phyloP scores from a whole-genome alignment of 2,113 vertebrate species.

The Atrichornis clamosus region DNA sequence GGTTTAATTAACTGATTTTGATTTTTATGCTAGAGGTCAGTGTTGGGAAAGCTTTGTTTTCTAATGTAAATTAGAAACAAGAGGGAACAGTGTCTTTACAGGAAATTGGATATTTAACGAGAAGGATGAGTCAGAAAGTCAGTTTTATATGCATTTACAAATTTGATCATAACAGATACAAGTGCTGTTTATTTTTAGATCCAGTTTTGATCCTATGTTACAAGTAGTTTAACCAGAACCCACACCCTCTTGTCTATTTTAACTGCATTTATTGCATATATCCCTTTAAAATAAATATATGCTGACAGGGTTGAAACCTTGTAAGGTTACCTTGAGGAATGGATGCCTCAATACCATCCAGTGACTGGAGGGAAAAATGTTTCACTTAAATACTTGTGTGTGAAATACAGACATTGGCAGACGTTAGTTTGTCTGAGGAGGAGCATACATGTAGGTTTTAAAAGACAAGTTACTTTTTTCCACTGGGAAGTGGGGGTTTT shows the following conservation, averaged over 20 bases:
- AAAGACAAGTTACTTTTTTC: neutral
- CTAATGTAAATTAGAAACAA: neutral
- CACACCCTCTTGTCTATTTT: neutral
- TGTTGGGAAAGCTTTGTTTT: neutral
- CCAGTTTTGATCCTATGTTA: neutral
- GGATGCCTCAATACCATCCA: neutral
- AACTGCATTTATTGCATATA: neutral
- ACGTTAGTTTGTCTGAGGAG: neutral
- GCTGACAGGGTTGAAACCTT: neutral
- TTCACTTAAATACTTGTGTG: neutral
- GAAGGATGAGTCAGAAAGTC: neutral
- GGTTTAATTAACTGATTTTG: neutral
- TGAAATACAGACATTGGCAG: neutral
- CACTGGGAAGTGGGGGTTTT: rapidly evolving
- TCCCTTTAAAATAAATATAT: neutral
- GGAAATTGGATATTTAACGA: neutral
- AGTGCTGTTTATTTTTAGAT: neutral
- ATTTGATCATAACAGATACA: neutral
- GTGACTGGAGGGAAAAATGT: neutral
- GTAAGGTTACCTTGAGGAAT: neutral
- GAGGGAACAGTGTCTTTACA: neutral
- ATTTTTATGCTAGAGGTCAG: neutral
- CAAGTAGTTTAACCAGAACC: neutral
- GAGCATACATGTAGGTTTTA: neutral
- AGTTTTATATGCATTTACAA: neutral